Evolutionary conservation across 1,140 invertebrate genomes (phyloP).

Genomic region (Panagrolaimus sp.): DNA sequence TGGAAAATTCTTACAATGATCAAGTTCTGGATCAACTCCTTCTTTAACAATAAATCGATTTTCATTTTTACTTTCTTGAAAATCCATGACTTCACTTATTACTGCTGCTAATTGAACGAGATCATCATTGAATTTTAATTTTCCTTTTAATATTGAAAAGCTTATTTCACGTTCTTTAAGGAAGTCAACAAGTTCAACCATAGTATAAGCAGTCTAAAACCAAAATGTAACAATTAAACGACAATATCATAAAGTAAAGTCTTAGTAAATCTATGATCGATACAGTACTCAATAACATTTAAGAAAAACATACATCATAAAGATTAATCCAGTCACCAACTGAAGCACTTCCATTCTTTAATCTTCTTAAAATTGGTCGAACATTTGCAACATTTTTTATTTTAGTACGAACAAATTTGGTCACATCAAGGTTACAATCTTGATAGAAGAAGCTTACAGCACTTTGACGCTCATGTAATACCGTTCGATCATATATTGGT

Average conservation of each 20-base stretch:
- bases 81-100: conserved; percentile 7
- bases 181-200: neutral
- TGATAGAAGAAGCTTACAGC: conserved; percentile 52
- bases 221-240: conserved; percentile 3
- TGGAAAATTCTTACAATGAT: conserved; percentile 33
- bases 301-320: conserved; percentile 35
- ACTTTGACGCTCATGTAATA: conserved; percentile 43
- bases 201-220: conserved; percentile 5
- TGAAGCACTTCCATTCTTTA: conserved; percentile 35
- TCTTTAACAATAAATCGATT: conserved; percentile 51
- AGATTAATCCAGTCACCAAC: conserved; percentile 47
- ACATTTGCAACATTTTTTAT: conserved; percentile 41
- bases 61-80: conserved; percentile 27
- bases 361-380: conserved; percentile 40
- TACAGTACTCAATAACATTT: neutral
- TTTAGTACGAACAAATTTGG: conserved; percentile 26
- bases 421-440: conserved; percentile 48
- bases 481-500: conserved; percentile 39
- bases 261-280: conserved; percentile 36
- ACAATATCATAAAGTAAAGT: conserved; percentile 19
- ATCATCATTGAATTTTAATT: conserved; percentile 4
- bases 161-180: conserved; percentile 13
- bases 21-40: conserved; percentile 50
- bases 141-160: neutral
- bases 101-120: conserved; percentile 21